Conservation (phyloP, 2,797 vertebrate genomes). For the Urocyon cinereoargenteus region DNA sequence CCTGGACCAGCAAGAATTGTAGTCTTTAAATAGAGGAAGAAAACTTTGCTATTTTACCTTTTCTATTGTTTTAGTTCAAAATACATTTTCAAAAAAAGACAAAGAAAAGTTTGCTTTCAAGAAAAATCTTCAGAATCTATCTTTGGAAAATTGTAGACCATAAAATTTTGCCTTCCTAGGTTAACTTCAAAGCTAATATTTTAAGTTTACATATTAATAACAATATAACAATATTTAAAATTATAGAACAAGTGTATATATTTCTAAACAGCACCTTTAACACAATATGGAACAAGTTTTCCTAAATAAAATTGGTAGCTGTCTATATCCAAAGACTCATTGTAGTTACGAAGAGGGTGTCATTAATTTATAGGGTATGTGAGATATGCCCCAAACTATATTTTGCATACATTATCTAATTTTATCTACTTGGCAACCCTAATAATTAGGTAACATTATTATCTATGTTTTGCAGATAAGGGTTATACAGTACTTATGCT, state of each 20-base stretch:
- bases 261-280: conserved; percentile 14
- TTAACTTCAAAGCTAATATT: conserved; percentile 28
- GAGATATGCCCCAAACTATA: not conserved
- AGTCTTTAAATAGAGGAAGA: not conserved
- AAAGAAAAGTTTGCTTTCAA: not conserved
- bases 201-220: conserved; percentile 26
- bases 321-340: not conserved
- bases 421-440: conserved; percentile 5
- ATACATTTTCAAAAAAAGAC: not conserved
- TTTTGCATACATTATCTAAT: not conserved
- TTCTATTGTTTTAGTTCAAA: conserved; percentile 49
- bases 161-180: not conserved
- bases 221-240: conserved; percentile 29
- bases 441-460: conserved; percentile 43
- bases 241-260: not conserved
- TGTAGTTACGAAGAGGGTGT: not conserved
- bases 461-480: conserved; percentile 25
- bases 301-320: conserved; percentile 1
- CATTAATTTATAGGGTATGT: not conserved
- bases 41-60: not conserved
- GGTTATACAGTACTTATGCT: not conserved
- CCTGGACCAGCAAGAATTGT: not conserved
- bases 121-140: conserved; percentile 25
- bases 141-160: not conserved
- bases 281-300: conserved; percentile 2